Percentiles rank a stretch among this genome's conserved stretches.
Evolutionary conservation across 2,888 invertebrate species (phyloP).

Genomic region (Xestia ashworthii): DNA sequence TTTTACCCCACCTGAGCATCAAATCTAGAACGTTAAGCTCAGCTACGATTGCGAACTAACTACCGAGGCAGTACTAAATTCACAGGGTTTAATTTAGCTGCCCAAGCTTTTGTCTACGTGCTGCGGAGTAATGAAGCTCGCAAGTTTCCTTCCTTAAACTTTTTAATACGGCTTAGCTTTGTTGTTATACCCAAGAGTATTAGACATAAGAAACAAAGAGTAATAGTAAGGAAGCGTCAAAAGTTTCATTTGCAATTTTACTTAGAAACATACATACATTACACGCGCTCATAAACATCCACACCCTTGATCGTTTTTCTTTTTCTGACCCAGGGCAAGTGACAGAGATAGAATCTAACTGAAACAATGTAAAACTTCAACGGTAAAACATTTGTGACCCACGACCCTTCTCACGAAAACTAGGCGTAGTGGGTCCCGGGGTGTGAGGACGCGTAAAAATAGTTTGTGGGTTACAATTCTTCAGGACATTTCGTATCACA

Average conservation of each 20-base stretch:
- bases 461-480: slow-evolving; percentile 46
- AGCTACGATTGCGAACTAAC: background rate
- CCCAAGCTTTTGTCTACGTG: slow-evolving; percentile 1
- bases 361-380: slow-evolving; percentile 57
- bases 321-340: background rate
- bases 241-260: slow-evolving; percentile 45
- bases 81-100: slow-evolving; percentile 15
- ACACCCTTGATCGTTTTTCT: slow-evolving; percentile 33
- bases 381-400: slow-evolving; percentile 50
- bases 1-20: no score
- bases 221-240: background rate
- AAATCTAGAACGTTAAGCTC: background rate
- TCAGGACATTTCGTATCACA: slow-evolving; percentile 37
- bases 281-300: slow-evolving; percentile 39
- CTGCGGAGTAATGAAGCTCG: slow-evolving; percentile 12
- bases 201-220: background rate
- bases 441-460: slow-evolving; percentile 56
- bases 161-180: background rate
- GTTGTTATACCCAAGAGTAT: background rate
- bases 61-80: background rate
- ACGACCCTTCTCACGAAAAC: slow-evolving; percentile 57
- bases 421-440: slow-evolving; percentile 19
- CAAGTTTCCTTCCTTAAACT: background rate
- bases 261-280: slow-evolving; percentile 37
- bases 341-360: slow-evolving; percentile 19